Conservation (phyloP, 2,888 invertebrate genomes). For the Parnassius orleans region DNA sequence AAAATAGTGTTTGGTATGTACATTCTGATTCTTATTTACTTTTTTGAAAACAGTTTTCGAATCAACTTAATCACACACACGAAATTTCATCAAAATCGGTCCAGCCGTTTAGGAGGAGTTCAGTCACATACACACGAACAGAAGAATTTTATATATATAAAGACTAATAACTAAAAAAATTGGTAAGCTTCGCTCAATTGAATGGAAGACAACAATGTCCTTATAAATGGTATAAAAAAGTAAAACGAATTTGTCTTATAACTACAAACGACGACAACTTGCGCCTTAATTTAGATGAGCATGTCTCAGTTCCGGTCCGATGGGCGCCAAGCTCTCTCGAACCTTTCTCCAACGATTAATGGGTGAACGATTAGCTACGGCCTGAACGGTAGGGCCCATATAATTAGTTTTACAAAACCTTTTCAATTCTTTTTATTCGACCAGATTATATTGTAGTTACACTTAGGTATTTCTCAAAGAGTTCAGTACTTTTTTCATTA, state of each 20-base stretch:
- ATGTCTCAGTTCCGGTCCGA: constrained; percentile 21
- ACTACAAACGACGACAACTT: background rate
- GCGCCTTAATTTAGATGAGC: constrained; percentile 16
- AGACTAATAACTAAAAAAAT: too few relatives aligned
- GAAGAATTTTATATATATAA: too few relatives aligned
- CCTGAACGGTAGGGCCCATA: constrained; percentile 18
- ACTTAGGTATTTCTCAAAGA: background rate
- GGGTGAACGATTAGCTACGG: constrained; percentile 25
- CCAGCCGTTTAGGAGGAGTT: too few relatives aligned
- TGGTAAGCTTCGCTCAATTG: too few relatives aligned
- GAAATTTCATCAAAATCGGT: too few relatives aligned
- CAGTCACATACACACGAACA: too few relatives aligned
- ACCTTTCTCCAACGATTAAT: constrained; percentile 26
- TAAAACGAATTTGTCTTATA: too few relatives aligned
- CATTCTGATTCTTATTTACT: too few relatives aligned
- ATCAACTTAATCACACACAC: too few relatives aligned
- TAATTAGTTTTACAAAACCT: constrained; percentile 27
- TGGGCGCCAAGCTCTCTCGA: constrained; percentile 15
- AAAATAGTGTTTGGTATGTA: too few relatives aligned
- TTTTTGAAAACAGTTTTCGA: too few relatives aligned
- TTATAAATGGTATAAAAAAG: background rate
- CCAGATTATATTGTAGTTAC: constrained; percentile 5
- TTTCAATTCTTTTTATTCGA: constrained; percentile 10
- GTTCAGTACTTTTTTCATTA: too few relatives aligned
- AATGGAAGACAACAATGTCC: background rate